Conservation (phyloP, 1,140 invertebrate species). For the Rhopalosiphum maidis region DNA sequence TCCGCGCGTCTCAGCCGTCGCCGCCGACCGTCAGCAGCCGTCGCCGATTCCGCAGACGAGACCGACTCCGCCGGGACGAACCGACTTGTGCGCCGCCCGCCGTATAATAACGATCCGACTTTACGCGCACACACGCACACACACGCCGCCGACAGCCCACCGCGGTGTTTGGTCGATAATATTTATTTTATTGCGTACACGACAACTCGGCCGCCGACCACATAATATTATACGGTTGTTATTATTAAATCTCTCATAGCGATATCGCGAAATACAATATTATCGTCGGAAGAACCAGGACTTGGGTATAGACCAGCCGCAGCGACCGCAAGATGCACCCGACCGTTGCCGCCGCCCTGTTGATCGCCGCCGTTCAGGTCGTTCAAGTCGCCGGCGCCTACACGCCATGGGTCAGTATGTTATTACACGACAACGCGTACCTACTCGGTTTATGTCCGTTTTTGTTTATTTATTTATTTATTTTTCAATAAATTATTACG, state of each 20-base stretch:
- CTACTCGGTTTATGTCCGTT: not conserved
- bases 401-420: slow-evolving; percentile 41
- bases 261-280: too few relatives aligned
- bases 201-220: too few relatives aligned
- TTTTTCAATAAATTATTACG: not conserved
- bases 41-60: not conserved
- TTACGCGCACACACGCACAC: too few relatives aligned
- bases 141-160: not conserved
- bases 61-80: too few relatives aligned
- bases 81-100: not conserved
- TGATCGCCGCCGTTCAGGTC: slow-evolving; percentile 24
- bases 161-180: too few relatives aligned
- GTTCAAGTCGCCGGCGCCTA: not conserved
- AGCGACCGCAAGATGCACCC: not conserved
- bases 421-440: not conserved
- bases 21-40: not conserved
- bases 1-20: slow-evolving; percentile 17
- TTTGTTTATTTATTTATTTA: not conserved
- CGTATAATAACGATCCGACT: not conserved
- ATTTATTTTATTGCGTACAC: too few relatives aligned
- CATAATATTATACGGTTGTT: not conserved
- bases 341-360: not conserved
- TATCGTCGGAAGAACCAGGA: too few relatives aligned
- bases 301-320: not conserved
- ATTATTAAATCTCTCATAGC: too few relatives aligned